These are phyloP conservation scores for Archilochus colubris DNA, from an alignment of 2,113 vertebrate species.

Conservation along the genomic window DNA sequence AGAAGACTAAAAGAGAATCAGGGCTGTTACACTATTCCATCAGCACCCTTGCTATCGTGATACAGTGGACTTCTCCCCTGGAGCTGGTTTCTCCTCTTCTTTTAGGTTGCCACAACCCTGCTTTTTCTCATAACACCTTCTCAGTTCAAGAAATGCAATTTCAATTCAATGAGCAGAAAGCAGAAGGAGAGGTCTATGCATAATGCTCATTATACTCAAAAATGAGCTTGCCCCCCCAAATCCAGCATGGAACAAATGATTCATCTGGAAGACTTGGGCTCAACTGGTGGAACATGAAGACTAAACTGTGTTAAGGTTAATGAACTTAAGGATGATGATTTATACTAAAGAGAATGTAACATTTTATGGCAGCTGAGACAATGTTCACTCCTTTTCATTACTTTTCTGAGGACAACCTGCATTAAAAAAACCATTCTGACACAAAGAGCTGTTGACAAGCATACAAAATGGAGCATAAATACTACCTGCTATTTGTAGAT, in stretches of 20 bases:
- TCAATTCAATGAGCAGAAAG: background rate
- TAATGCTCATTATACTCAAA: background rate
- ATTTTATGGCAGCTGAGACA: constrained; percentile 36
- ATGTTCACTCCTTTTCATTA: constrained; percentile 16
- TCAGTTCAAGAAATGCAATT: background rate
- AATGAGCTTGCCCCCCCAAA: constrained; percentile 3
- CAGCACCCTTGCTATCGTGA: background rate
- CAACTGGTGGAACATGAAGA: constrained; percentile 22
- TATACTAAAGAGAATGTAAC: background rate
- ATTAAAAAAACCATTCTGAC: background rate
- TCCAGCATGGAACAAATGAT: background rate
- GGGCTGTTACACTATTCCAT: background rate
- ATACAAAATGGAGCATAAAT: constrained; percentile 41
- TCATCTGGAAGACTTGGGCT: constrained; percentile 11
- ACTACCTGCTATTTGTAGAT: background rate
- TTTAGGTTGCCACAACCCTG: background rate
- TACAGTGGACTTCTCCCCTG: background rate
- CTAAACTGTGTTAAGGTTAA: constrained; percentile 38
- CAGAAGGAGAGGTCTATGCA: background rate
- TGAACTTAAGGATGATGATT: constrained; percentile 51
- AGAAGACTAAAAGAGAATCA: background rate
- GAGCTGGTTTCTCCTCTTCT: background rate
- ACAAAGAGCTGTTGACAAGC: constrained; percentile 50
- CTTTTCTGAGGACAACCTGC: constrained; percentile 25
- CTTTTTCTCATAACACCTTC: background rate